Percentiles rank a stretch among this genome's conserved stretches.
phyloP scores from a whole-genome alignment of 1,140 invertebrate species.

The Gonioctena quinquepunctata region DNA sequence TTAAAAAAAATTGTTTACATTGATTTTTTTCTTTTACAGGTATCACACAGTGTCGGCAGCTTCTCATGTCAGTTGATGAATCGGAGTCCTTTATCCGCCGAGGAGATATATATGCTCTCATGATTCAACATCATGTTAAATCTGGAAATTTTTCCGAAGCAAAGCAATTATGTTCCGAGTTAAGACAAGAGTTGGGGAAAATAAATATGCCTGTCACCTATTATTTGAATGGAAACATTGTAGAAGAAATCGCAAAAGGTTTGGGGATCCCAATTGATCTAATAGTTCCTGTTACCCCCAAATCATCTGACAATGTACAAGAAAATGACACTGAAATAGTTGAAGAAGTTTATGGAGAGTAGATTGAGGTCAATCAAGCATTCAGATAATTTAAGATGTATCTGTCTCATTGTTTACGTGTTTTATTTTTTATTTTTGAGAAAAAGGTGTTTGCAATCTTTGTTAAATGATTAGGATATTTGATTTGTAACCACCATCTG shows the following conservation, averaged over 20 bases:
- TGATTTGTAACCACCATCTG: too few relatives aligned
- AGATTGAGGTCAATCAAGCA: too few relatives aligned
- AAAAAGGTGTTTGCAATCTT: too few relatives aligned
- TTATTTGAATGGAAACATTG: conserved; percentile 49
- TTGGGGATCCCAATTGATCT: conserved; percentile 42
- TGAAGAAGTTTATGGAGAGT: conserved; percentile 47
- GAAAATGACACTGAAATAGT: conserved; percentile 41
- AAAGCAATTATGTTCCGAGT: conserved; percentile 46
- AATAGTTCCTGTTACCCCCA: conserved; percentile 39
- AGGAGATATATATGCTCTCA: conserved; percentile 61
- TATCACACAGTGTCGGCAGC: conserved; percentile 61
- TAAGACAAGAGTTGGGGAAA: conserved; percentile 44
- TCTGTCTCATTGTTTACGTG: too few relatives aligned
- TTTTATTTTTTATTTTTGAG: too few relatives aligned
- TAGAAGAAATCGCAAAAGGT: conserved; percentile 49
- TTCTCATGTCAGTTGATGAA: conserved; percentile 59
- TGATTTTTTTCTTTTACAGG: conserved; percentile 49
- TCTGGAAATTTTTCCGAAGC: conserved; percentile 53
- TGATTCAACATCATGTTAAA: conserved; percentile 60
- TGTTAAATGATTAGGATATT: too few relatives aligned
- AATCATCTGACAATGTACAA: conserved; percentile 14
- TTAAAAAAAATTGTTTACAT: too few relatives aligned
- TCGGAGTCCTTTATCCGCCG: conserved; percentile 60
- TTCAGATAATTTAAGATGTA: too few relatives aligned
- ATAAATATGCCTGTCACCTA: conserved; percentile 48